Conservation (phyloP, 2,113 vertebrate genomes). For the Bufo gargarizans region DNA sequence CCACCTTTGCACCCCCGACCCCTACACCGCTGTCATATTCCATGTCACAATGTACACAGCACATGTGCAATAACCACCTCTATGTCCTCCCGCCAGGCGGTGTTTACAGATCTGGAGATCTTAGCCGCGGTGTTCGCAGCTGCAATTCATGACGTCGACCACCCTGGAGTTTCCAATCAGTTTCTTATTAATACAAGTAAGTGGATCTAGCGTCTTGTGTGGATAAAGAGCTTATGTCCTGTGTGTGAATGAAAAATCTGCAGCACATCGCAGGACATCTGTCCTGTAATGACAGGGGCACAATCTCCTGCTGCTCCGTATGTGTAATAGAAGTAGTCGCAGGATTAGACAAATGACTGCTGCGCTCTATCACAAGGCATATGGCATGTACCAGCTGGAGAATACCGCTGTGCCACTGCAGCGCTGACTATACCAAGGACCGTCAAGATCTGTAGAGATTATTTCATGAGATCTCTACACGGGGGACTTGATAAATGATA, state of each 20-base stretch:
- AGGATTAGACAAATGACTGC: not conserved
- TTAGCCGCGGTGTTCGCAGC: conserved; percentile 90
- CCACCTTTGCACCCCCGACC: not conserved
- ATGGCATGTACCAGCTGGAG: not conserved
- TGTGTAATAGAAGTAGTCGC: not conserved
- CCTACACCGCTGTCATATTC: not conserved
- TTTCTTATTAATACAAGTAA: conserved; percentile 96
- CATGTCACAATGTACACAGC: not conserved
- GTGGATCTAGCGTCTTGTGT: conserved; percentile 57
- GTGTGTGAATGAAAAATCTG: not conserved
- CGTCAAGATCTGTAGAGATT: not conserved
- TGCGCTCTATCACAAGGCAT: not conserved
- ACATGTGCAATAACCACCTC: not conserved
- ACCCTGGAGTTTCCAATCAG: conserved; percentile 95
- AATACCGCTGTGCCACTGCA: too few relatives aligned
- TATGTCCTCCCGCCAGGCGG: conserved; percentile 73
- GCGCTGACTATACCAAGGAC: not conserved
- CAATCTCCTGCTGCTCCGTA: not conserved
- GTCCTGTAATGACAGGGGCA: conserved; percentile 10
- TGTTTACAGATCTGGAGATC: conserved; percentile 93
- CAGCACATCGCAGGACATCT: conserved; percentile 11
- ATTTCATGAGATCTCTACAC: too few relatives aligned
- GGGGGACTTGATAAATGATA: too few relatives aligned
- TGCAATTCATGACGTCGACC: conserved; percentile 93
- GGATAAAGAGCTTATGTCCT: not conserved